Evolutionary conservation across 53 echinoderm and acorn worm species (phyloP), one percentile per base, ranked within the genome.

Genomic region (Astropecten irregularis): DNA sequence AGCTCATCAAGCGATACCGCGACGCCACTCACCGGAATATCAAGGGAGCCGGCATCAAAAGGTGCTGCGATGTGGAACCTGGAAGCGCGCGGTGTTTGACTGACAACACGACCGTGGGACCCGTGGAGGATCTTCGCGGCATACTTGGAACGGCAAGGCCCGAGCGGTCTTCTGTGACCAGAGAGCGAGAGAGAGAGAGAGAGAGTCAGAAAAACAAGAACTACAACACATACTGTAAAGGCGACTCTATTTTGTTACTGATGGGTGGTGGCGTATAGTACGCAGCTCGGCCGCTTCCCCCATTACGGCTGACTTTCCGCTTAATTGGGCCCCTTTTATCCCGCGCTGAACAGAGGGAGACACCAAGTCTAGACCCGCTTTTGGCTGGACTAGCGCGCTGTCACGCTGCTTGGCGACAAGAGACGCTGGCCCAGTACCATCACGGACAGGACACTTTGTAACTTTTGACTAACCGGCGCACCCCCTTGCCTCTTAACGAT

Each of bases 341-440:
- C 74, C 40, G 38, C 74, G n/a, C 18, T 74, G 56, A 74, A 57
- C 36, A 28, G 57, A 37, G 14, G 74, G 55, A 74, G 74, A 74
- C 74, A 74, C 58, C 56, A 74, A 56, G 74, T 74, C 74, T 74
- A 74, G 74, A 74, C 74, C 74, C 74, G 32, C 55, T 56, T 57
- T 74, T 55, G 38, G 74, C 57, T 56, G 37, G 25, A 54, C 50
- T 74, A 56, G 27, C 74, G 56, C 55, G 9, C 15, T 74, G 42
- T 37, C 74, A 74, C 74, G 74, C 23, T 55, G 37, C 28, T 31
- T 74, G 74, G 55, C 57, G 74, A 34, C 74, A 57, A n/a, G 54
- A n/a, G 57, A 56, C 57, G 27, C 74, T 22, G 55, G 57, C 74
- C 18, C 74, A 14, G 38, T 15, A 39, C 20, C 56, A 20, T 27